Evolutionary conservation across 1,140 invertebrate species (phyloP).

Genomic region (Heliconius himera): DNA sequence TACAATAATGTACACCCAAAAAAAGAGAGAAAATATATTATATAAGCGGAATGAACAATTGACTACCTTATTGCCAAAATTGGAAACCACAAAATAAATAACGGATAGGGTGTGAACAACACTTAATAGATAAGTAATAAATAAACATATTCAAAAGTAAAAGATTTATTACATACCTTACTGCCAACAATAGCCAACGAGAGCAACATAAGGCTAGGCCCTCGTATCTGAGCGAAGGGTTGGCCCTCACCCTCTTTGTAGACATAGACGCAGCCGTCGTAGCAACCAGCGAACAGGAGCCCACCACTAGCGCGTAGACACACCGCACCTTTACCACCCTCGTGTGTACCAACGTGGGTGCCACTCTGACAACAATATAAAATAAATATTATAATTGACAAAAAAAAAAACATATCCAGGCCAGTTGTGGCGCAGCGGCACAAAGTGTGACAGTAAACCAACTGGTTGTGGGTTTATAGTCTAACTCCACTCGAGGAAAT

Average conservation of each 20-base stretch:
- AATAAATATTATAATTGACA: background rate
- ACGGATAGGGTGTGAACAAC: too few relatives aligned
- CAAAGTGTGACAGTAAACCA: too few relatives aligned
- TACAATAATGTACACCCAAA: too few relatives aligned
- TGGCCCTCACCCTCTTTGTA: conserved; percentile 80
- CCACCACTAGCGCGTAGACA: conserved; percentile 83
- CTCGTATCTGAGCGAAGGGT: conserved; percentile 83
- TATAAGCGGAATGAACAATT: too few relatives aligned
- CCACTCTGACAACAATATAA: conserved; percentile 79
- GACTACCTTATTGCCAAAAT: too few relatives aligned
- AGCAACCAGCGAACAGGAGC: conserved; percentile 85
- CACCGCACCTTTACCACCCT: conserved; percentile 85
- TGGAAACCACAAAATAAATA: too few relatives aligned
- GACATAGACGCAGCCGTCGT: conserved; percentile 87
- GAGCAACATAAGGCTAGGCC: conserved; percentile 85
- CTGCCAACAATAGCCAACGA: conserved; percentile 84
- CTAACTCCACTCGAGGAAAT: too few relatives aligned
- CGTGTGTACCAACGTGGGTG: conserved; percentile 79
- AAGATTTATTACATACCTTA: conserved; percentile 75
- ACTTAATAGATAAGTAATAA: too few relatives aligned
- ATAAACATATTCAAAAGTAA: too few relatives aligned
- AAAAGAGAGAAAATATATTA: too few relatives aligned
- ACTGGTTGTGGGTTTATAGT: too few relatives aligned
- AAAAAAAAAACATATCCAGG: background rate
- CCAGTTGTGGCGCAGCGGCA: too few relatives aligned